A percentile compares a stretch with the other conserved stretches of the same genome.
These are phyloP conservation scores for Bruchidius siliquastri DNA, from an alignment of 2,888 invertebrate genomes.

Conservation along the genomic window DNA sequence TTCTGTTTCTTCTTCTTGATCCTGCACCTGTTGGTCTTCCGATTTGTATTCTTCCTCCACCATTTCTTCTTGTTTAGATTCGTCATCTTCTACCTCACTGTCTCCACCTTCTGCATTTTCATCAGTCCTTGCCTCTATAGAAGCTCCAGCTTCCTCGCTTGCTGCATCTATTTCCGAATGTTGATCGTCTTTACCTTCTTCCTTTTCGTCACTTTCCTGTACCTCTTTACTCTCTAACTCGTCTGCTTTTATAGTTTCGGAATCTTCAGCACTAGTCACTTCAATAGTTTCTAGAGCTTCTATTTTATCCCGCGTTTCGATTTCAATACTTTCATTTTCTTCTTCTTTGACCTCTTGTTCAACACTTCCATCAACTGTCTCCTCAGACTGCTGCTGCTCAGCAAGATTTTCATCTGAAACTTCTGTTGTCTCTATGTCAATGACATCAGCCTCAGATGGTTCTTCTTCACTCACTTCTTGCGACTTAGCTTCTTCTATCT, in stretches of 20 bases:
- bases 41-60: too few relatives aligned
- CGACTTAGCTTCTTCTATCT: background rate
- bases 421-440: constrained; percentile 24
- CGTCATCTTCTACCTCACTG: constrained; percentile 33
- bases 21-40: constrained; percentile 16
- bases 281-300: constrained; percentile 6
- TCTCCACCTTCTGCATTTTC: constrained; percentile 9
- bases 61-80: constrained; percentile 40
- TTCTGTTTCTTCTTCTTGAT: constrained; percentile 22
- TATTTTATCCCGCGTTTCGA: constrained; percentile 9
- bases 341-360: constrained; percentile 15
- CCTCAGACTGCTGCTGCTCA: constrained; percentile 5
- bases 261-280: background rate
- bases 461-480: constrained; percentile 12
- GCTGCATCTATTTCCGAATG: constrained; percentile 6
- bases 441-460: constrained; percentile 22
- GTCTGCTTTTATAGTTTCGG: constrained; percentile 3
- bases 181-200: constrained; percentile 6
- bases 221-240: constrained; percentile 11
- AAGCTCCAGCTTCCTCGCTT: constrained; percentile 13
- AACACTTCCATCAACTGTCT: constrained; percentile 16
- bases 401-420: constrained; percentile 31
- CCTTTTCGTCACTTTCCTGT: constrained; percentile 7
- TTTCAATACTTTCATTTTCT: background rate
- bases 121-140: background rate